Evolutionary conservation across 2,797 vertebrate species (phyloP).

Genomic region (Typhlichthys eigenmanni): DNA sequence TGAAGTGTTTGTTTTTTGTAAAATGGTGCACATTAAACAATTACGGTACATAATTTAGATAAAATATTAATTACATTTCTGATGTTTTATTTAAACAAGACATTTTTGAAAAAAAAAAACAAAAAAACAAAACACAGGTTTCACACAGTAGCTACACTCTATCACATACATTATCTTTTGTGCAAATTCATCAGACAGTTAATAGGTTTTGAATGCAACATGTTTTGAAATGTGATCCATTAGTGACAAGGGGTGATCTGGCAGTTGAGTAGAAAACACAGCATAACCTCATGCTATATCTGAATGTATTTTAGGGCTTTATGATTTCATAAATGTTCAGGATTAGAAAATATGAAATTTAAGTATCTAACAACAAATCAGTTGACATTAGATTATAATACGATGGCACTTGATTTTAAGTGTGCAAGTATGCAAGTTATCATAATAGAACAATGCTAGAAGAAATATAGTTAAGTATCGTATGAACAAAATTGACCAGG

Average conservation of each 20-base stretch:
- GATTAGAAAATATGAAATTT: constrained; percentile 8
- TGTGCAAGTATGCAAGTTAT: constrained; percentile 27
- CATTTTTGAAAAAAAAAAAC: constrained; percentile 50
- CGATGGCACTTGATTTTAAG: constrained; percentile 52
- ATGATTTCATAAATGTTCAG: not conserved
- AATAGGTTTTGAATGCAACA: constrained; percentile 30
- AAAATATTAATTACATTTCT: constrained; percentile 10
- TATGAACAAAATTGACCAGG: constrained; percentile 24
- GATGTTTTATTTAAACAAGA: constrained; percentile 10
- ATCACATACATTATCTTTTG: constrained; percentile 61
- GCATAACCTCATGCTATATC: constrained; percentile 21
- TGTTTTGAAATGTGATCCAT: constrained; percentile 21
- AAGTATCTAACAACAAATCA: constrained; percentile 8
- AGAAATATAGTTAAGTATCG: constrained; percentile 39
- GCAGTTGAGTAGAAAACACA: constrained; percentile 25
- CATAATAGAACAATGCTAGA: constrained; percentile 35
- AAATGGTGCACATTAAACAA: not conserved
- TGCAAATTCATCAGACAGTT: constrained; percentile 68
- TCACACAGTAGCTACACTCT: constrained; percentile 55
- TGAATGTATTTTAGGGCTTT: constrained; percentile 18
- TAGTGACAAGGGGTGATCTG: constrained; percentile 25
- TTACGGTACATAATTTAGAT: not conserved
- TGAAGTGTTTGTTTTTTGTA: not conserved
- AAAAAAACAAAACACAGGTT: constrained; percentile 67
- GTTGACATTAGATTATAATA: constrained; percentile 37